Evolutionary conservation across 2,888 invertebrate genomes (phyloP), one percentile per base, ranked within the genome.

Genomic region (Petrophora chlorosata): DNA sequence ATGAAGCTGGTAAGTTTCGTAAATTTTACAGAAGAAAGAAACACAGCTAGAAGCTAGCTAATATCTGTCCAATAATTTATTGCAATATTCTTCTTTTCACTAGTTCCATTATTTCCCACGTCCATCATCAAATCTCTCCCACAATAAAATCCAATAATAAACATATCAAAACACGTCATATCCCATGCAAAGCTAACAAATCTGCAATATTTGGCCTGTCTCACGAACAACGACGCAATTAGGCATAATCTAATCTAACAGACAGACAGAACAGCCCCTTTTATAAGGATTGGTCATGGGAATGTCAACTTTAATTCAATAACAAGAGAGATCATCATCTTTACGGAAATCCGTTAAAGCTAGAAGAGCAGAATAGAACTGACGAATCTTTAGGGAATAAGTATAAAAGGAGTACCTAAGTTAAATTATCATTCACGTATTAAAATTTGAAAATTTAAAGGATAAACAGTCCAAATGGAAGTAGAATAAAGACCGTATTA

Each of bases 101-200:
- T n/a, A n/a, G n/a, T n/a, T n/a, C n/a, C n/a, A n/a, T n/a, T n/a
- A n/a, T n/a, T 77, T 83, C 82, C 78, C 82, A 81, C 81, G 73
- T 47, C 50, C 34, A 14, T 25, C 22, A 22, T 10, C 16, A 17
- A 10, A 53, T 40, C 29, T 16, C 43, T 53, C 53, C 51, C 51
- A 57, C 49, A 57, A 57, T 61, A 39, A 38, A 53, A 50, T 40
- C 44, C 41, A 52, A 38, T 63, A 54, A 70, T 66, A 70, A 75
- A 78, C 75, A 74, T 68, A 77, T 82, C 80, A 81, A 70, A 83
- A 83, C 81, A 82, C 67, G 67, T 74, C 73, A 73, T 65, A 69
- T 59, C 62, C 70, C 61, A 66, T 54, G 60, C 63, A 53, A 63
- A 58, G 58, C 60, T 55, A 67, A 67, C 76, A 76, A 68, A 79